These are phyloP conservation scores for Falco peregrinus DNA, from an alignment of 2,797 vertebrate species.

Conservation along the genomic window DNA sequence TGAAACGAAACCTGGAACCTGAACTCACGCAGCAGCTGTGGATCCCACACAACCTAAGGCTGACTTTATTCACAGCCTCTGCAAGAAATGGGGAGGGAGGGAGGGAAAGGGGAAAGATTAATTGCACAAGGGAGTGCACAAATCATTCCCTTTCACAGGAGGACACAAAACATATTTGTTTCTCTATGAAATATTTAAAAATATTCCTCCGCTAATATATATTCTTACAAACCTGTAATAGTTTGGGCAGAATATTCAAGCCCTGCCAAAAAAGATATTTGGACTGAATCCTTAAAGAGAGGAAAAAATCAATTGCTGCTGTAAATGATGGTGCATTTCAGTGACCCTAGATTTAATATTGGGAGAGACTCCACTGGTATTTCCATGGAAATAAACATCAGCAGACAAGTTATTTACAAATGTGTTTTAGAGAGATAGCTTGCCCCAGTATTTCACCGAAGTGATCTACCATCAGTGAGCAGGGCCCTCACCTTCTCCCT, in stretches of 20 bases:
- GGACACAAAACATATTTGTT: background rate
- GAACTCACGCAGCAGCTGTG: background rate
- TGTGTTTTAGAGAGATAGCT: background rate
- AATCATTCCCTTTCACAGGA: background rate
- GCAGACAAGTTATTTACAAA: constrained; percentile 13
- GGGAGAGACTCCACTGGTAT: background rate
- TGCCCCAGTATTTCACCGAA: background rate
- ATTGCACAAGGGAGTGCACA: background rate
- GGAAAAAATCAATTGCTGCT: constrained; percentile 28
- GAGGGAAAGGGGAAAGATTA: background rate
- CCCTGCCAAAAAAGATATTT: constrained; percentile 18
- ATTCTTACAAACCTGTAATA: background rate
- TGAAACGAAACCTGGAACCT: background rate
- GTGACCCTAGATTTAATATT: background rate
- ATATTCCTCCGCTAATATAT: background rate
- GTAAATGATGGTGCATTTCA: background rate
- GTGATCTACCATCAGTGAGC: background rate
- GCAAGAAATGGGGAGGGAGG: background rate
- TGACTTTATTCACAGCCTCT: background rate
- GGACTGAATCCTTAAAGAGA: background rate
- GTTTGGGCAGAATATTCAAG: constrained; percentile 16
- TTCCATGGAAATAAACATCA: constrained; percentile 11
- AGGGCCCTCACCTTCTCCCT: constrained; percentile 78
- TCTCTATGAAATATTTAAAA: background rate
- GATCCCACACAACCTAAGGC: background rate